Conservation (phyloP, 2,113 vertebrate species). For the Potamarius usumacintae region DNA sequence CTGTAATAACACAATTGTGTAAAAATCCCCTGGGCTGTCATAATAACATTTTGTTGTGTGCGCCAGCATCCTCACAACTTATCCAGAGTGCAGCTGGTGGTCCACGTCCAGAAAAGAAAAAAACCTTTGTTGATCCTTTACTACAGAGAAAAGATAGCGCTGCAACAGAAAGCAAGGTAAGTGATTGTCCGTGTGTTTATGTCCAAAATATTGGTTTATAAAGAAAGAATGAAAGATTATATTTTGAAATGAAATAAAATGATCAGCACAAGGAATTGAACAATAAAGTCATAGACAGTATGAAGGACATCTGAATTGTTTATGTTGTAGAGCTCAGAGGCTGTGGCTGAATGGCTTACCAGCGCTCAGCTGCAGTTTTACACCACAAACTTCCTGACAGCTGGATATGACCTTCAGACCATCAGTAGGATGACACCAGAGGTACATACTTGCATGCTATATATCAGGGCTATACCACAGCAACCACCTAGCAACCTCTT, state of each 20-base stretch:
- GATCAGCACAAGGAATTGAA: background rate
- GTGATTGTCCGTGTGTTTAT: slow-evolving; percentile 20
- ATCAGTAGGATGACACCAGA: slow-evolving; percentile 95
- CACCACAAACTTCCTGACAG: slow-evolving; percentile 91
- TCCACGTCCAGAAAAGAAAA: slow-evolving; percentile 70
- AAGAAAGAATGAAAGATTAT: background rate
- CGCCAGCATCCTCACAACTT: slow-evolving; percentile 73
- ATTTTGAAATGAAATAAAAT: background rate
- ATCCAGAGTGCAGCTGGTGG: slow-evolving; percentile 71
- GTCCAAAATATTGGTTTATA: background rate
- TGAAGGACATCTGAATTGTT: slow-evolving; percentile 2
- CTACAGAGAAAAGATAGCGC: slow-evolving; percentile 84
- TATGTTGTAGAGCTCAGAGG: slow-evolving; percentile 69
- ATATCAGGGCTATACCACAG: background rate
- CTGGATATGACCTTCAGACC: slow-evolving; percentile 94
- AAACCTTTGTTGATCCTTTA: slow-evolving; percentile 73
- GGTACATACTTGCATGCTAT: slow-evolving; percentile 69
- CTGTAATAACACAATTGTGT: background rate
- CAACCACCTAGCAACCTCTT: background rate
- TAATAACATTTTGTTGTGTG: background rate
- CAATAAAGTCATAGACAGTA: background rate
- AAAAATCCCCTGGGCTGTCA: background rate
- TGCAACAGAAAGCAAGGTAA: slow-evolving; percentile 51
- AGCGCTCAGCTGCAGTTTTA: slow-evolving; percentile 98
- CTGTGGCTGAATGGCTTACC: slow-evolving; percentile 92